A percentile compares a stretch with the other conserved stretches of the same genome.
phyloP scores from a whole-genome alignment of 2,888 invertebrate genomes.

The Hirudinaria manillensis region DNA sequence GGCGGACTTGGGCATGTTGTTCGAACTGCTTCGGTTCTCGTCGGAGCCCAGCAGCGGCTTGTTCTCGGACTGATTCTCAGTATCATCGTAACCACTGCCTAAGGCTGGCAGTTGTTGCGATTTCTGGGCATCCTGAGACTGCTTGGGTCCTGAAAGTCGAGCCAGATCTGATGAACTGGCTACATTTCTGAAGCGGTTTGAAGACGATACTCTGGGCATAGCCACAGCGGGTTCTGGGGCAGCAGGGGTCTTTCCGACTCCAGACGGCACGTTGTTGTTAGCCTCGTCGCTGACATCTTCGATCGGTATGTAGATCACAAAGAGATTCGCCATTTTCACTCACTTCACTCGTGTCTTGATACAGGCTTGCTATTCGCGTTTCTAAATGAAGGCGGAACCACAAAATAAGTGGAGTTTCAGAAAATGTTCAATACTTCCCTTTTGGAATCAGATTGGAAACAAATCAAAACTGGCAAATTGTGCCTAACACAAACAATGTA shows the following conservation, averaged over 20 bases:
- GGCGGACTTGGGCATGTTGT: slow-evolving; percentile 4
- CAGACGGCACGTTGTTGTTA: background rate
- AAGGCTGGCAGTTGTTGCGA: background rate
- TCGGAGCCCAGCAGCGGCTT: slow-evolving; percentile 11
- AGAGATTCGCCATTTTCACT: slow-evolving; percentile 28
- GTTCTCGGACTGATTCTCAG: slow-evolving; percentile 4
- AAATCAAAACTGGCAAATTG: too few relatives aligned
- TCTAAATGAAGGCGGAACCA: too few relatives aligned
- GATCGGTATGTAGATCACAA: slow-evolving; percentile 33
- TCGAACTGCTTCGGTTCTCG: slow-evolving; percentile 5
- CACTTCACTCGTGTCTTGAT: background rate
- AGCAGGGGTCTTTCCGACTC: background rate
- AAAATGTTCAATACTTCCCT: too few relatives aligned
- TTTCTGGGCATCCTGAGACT: background rate
- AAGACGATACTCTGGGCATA: slow-evolving; percentile 18
- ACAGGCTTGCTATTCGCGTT: too few relatives aligned
- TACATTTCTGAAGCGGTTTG: background rate
- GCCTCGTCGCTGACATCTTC: slow-evolving; percentile 25
- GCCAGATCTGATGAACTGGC: slow-evolving; percentile 8
- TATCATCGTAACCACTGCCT: background rate
- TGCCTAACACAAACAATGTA: too few relatives aligned
- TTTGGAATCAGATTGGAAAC: too few relatives aligned
- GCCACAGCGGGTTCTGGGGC: background rate
- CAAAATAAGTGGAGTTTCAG: too few relatives aligned
- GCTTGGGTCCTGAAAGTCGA: background rate